These are phyloP conservation scores for Ammodytes dubius DNA, from an alignment of 2,113 vertebrate genomes.

Conservation along the genomic window DNA sequence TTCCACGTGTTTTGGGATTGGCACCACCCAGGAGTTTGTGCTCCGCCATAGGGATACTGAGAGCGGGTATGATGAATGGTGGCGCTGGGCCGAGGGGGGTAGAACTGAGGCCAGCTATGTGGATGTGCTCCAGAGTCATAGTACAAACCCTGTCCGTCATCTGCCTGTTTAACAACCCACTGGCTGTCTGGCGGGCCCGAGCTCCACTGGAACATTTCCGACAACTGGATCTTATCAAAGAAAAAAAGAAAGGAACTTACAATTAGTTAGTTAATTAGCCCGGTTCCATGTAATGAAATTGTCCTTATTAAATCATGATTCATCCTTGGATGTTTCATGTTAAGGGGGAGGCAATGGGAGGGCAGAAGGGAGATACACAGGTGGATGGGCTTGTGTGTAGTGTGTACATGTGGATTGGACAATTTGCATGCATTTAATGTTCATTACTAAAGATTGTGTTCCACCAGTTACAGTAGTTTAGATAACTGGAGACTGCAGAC, in stretches of 20 bases:
- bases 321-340: constrained; percentile 28
- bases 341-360: constrained; percentile 19
- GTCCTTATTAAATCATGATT: constrained; percentile 54
- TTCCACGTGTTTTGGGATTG: constrained; percentile 71
- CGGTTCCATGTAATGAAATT: constrained; percentile 40
- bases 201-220: constrained; percentile 81
- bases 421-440: background rate
- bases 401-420: background rate
- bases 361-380: background rate
- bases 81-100: constrained; percentile 22
- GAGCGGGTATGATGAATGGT: background rate
- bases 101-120: constrained; percentile 62
- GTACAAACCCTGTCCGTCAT: constrained; percentile 27
- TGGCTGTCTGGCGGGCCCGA: constrained; percentile 51
- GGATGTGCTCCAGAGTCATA: constrained; percentile 49
- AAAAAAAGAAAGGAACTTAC: constrained; percentile 24
- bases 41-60: constrained; percentile 47
- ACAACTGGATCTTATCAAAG: constrained; percentile 17
- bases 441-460: background rate
- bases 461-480: background rate
- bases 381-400: background rate
- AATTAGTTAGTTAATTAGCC: constrained; percentile 44
- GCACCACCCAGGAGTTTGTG: constrained; percentile 66
- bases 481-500: background rate
- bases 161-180: constrained; percentile 32